phyloP scores from a whole-genome alignment of 2,113 vertebrate genomes.

The Antechinus stuartii region DNA sequence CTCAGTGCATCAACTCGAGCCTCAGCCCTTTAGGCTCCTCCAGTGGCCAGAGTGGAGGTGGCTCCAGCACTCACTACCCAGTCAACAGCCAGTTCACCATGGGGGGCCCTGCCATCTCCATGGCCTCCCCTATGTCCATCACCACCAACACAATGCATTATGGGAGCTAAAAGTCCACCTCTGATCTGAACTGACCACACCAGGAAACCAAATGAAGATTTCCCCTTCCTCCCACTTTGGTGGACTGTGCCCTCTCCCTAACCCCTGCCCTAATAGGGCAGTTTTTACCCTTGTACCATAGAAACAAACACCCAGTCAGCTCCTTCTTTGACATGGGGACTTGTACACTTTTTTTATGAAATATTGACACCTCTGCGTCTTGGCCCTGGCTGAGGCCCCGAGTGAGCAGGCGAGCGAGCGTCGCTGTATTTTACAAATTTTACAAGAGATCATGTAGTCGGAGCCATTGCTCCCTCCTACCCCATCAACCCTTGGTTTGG shows the following conservation, averaged over 20 bases:
- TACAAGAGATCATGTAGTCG: constrained; percentile 66
- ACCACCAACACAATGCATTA: constrained; percentile 98
- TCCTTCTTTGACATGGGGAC: constrained; percentile 76
- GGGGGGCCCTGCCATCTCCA: constrained; percentile 95
- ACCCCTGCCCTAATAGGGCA: neutral
- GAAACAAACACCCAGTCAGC: constrained; percentile 47
- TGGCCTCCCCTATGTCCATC: constrained; percentile 96
- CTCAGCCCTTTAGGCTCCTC: constrained; percentile 82
- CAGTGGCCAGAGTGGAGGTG: constrained; percentile 87
- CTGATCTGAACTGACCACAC: constrained; percentile 71
- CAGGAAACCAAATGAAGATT: constrained; percentile 87
- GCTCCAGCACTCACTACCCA: constrained; percentile 90
- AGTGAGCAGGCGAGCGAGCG: constrained; percentile 41
- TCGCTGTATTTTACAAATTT: constrained; percentile 64
- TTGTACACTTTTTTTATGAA: constrained; percentile 77
- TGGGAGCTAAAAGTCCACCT: constrained; percentile 88
- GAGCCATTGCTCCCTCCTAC: constrained; percentile 23
- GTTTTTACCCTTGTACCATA: constrained; percentile 57
- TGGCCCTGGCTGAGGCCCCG: constrained; percentile 28
- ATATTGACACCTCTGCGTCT: constrained; percentile 45
- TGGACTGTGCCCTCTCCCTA: constrained; percentile 15
- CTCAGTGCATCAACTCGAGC: too few species aligned
- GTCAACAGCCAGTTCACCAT: constrained; percentile 97
- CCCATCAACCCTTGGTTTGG: constrained; percentile 58
- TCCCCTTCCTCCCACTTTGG: constrained; percentile 58